Evolutionary conservation across 2,888 invertebrate genomes (phyloP).

Genomic region (Brachypterus glaber): DNA sequence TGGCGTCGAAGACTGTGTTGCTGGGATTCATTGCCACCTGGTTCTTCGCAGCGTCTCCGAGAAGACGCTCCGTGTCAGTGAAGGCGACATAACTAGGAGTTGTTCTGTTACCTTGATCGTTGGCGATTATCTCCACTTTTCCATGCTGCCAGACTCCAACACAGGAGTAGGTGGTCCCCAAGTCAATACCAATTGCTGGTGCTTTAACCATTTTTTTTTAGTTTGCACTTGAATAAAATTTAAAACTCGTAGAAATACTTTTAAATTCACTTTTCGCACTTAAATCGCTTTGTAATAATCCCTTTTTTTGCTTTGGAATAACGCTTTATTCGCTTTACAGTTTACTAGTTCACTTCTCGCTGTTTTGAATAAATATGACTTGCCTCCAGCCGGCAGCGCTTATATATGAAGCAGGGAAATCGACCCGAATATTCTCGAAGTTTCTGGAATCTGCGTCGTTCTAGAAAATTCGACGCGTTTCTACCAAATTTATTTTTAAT

Average conservation of each 20-base stretch:
- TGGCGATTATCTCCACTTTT: conserved; percentile 78
- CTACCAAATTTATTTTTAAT: too few relatives aligned
- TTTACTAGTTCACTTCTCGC: conserved; percentile 8
- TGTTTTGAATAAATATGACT: conserved; percentile 11
- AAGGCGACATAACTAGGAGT: conserved; percentile 74
- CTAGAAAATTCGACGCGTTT: too few relatives aligned
- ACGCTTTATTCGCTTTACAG: too few relatives aligned
- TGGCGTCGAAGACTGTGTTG: conserved; percentile 60
- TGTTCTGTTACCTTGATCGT: conserved; percentile 79
- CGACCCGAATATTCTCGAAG: conserved; percentile 15
- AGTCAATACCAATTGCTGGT: conserved; percentile 66
- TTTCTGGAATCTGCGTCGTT: too few relatives aligned
- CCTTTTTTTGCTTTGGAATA: too few relatives aligned
- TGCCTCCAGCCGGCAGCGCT: conserved; percentile 8
- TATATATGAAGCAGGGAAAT: conserved; percentile 14
- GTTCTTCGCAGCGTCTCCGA: conserved; percentile 63
- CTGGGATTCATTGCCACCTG: conserved; percentile 63
- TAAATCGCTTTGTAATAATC: too few relatives aligned
- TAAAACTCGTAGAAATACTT: too few relatives aligned
- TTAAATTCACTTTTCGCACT: too few relatives aligned
- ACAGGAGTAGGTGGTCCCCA: conserved; percentile 83
- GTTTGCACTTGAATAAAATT: too few relatives aligned
- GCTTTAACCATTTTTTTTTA: conserved; percentile 34
- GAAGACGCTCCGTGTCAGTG: conserved; percentile 56
- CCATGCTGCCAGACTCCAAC: conserved; percentile 75